These are phyloP conservation scores for Lithophane semibrunnea DNA, from an alignment of 2,888 invertebrate genomes.

Conservation along the genomic window DNA sequence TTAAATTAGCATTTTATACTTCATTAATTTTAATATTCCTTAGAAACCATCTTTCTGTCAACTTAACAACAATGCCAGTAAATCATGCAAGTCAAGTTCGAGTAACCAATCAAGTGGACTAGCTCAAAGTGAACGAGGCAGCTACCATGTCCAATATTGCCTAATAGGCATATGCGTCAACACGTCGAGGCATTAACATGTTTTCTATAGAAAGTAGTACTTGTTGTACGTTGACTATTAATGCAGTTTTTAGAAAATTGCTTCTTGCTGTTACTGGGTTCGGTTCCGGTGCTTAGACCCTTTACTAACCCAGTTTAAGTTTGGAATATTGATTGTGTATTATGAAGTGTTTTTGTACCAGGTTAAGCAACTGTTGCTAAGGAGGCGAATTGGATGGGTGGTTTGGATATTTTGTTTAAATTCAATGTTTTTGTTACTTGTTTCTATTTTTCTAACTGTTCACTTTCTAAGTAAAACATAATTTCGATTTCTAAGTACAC, in stretches of 20 bases:
- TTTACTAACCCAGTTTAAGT: constrained; percentile 68
- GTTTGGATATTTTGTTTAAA: neutral
- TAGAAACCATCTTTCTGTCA: no score
- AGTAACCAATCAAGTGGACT: constrained; percentile 37
- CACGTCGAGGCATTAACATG: constrained; percentile 79
- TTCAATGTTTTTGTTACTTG: neutral
- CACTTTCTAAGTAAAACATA: constrained; percentile 27
- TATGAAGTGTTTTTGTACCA: constrained; percentile 37
- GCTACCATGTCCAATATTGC: constrained; percentile 78
- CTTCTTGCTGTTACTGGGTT: constrained; percentile 26
- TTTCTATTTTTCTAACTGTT: neutral
- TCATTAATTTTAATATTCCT: no score
- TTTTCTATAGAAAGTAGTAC: constrained; percentile 86
- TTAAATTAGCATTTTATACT: neutral
- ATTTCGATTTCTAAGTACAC: constrained; percentile 28
- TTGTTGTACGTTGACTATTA: constrained; percentile 84
- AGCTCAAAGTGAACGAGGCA: constrained; percentile 52
- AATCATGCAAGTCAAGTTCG: constrained; percentile 4
- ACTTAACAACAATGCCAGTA: neutral
- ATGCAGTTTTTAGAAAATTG: constrained; percentile 82
- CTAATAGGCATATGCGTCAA: constrained; percentile 79
- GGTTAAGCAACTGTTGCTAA: neutral
- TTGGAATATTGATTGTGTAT: constrained; percentile 62
- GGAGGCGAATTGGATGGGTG: constrained; percentile 7
- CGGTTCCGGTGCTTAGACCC: constrained; percentile 81